A percentile compares a stretch with the other conserved stretches of the same genome.
These are phyloP conservation scores for Pocillopora verrucosa DNA, from an alignment of 64 coral and sea anemone genomes.

Conservation along the genomic window DNA sequence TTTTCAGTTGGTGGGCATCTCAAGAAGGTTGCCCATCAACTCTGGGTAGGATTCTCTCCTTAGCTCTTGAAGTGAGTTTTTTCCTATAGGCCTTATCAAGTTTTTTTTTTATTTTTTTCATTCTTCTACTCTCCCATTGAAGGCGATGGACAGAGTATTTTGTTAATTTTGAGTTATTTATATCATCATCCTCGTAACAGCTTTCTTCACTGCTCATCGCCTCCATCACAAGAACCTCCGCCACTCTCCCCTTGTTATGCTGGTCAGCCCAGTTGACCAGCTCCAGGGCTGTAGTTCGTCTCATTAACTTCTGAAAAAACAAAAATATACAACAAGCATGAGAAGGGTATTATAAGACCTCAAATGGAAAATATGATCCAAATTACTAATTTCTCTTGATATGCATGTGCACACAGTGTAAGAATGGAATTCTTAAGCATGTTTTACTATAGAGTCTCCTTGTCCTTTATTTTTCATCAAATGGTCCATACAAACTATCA, in stretches of 20 bases:
- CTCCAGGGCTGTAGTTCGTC: neutral
- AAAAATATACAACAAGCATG: no score
- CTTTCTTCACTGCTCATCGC: conserved; percentile 80
- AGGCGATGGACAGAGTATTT: conserved; percentile 35
- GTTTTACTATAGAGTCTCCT: no score
- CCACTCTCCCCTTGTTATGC: conserved; percentile 14
- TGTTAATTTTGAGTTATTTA: conserved; percentile 12
- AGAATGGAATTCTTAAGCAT: no score
- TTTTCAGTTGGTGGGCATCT: neutral
- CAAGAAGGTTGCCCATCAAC: neutral
- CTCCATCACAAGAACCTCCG: conserved; percentile 20
- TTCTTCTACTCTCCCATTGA: conserved; percentile 49
- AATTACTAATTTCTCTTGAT: no score
- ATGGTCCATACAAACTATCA: no score
- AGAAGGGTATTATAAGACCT: no score
- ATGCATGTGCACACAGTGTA: no score
- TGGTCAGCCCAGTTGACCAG: conserved; percentile 1
- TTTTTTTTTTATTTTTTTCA: conserved; percentile 61
- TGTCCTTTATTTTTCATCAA: no score
- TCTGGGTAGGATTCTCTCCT: conserved; percentile 9
- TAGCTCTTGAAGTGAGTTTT: conserved; percentile 53
- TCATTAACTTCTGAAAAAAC: no score
- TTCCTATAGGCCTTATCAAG: conserved; percentile 50
- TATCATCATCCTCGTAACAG: conserved; percentile 48
- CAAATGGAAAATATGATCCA: no score